Evolutionary conservation across 2,888 invertebrate genomes (phyloP), one percentile per base, ranked within the genome.

Genomic region (Chloroclysta siterata): DNA sequence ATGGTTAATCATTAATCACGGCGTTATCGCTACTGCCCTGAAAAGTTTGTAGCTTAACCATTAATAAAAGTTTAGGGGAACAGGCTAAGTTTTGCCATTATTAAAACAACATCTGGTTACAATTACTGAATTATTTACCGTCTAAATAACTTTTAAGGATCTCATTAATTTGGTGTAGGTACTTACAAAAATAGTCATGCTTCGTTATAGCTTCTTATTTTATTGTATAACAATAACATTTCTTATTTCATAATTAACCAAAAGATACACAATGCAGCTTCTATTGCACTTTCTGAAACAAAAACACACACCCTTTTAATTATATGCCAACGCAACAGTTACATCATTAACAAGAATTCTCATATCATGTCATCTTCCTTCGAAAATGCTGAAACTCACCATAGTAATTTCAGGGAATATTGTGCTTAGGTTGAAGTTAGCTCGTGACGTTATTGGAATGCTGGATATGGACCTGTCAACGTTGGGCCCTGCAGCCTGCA

Each of bases 331-430:
- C 6, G 33, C 33, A 33, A 39, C 8, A 39, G 11, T 8, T 39
- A 11, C 11, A 39, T 0, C 11, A 39, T 11, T 39, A 6, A 11
- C 15, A 44, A 14, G 15, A 44, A 15, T 15, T 44, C 52, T 11
- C 22, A 22, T 22, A 1, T 22, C 3, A 39, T 5, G 0, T 48
- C 22, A 50, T 36, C 15, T 36, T 47, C 17, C 33, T 42, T 55
- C 22, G 11, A 52, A 47, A 46, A 51, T 17, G 41, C 11, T 0
- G 8, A 41, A 58, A 79, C 89, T 88, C 74, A 93, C 93, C 93
- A 93, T 93, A 57, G 96, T 96, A 73, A 97, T 97, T 92, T 97
- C 97, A 1, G 97, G 97, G 83, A 97, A 97, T 76, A 97, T 96
- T 0, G 97, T 95, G 77, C 96, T 96, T 47, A 97, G 90, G 86